phyloP scores from a whole-genome alignment of 2,888 invertebrate genomes.

The Ephialtes manifestator region DNA sequence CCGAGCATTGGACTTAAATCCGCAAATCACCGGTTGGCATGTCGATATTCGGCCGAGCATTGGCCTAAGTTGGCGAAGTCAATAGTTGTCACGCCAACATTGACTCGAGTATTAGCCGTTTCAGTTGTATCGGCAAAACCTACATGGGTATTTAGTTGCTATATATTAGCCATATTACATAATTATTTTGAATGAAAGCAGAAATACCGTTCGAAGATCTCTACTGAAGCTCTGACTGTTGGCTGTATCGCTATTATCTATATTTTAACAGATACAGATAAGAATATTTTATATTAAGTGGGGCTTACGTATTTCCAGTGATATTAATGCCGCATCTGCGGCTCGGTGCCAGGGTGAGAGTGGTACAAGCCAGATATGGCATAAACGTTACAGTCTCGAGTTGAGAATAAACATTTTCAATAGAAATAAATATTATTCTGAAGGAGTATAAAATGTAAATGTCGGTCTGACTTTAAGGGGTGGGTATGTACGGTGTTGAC shows the following conservation, averaged over 20 bases:
- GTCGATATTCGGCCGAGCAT: no score
- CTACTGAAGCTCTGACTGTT: not conserved
- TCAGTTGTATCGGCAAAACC: no score
- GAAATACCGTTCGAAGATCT: not conserved
- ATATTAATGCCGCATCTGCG: constrained; percentile 37
- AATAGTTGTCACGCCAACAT: no score
- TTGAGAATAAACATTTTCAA: constrained; percentile 22
- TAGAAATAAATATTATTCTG: constrained; percentile 47
- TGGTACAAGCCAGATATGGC: constrained; percentile 10
- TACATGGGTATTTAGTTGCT: no score
- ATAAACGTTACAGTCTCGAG: not conserved
- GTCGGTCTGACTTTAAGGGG: constrained; percentile 3
- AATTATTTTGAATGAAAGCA: not conserved
- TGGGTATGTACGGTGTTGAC: constrained; percentile 9
- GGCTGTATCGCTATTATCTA: not conserved
- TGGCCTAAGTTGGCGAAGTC: no score
- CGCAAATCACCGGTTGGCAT: no score
- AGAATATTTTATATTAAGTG: constrained; percentile 32
- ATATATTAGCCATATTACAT: no score
- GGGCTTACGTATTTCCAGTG: not conserved
- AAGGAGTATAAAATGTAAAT: constrained; percentile 43
- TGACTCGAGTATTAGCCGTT: no score
- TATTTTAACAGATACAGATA: constrained; percentile 11
- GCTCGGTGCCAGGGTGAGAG: constrained; percentile 25
- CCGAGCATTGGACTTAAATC: no score